Base-by-base conservation (phyloP, 2,113 vertebrate genomes). In the Ifrita kowaldi region DNA sequence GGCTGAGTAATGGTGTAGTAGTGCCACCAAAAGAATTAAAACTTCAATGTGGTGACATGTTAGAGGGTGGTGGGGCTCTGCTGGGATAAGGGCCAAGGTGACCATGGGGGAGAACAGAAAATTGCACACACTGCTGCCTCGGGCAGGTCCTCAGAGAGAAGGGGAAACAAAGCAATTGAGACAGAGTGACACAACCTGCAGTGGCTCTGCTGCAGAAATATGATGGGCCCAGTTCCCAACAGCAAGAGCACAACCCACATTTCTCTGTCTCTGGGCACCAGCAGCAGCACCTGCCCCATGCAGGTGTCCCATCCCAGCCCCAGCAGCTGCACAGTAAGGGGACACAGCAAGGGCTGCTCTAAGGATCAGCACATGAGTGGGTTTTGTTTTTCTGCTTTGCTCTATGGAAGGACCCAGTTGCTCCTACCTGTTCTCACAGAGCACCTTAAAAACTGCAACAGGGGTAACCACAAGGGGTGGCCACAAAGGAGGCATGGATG, bases 121-220 rank as follows among this genome's bases (percentile, higher is more conserved):
- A 13, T 19, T 60, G 44, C 39, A 39, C 1, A 9, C 9, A 7
- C 8, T 24, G 21, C 46, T 8, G 1, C 42, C 57, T 79, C 0
- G 0, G 39, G 17, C 20, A 59, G 20, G 17, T 37, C 2, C 0
- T 53, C 11, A 13, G 28, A 50, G 30, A 44, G 47, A 13, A 32
- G 11, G 20, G 20, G 27, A 78, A 74, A 28, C 11, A 60, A 57
- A 84, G 60, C 16, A 37, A 26, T 1, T 44, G 39, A 33, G 65
- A 26, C 8, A 50, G 17, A 9, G 11, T 1, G 1, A 18, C 27
- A 27, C 3, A 17, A 7, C 13, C 4, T 18, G 5, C 23, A 30
- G 11, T 1, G 5, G 5, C 47, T 62, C 49, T 60, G 27, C 23
- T 21, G 68, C 39, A 73, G 53, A 21, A 42, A 2, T 10, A 3